phyloP scores from a whole-genome alignment of 2,797 vertebrate genomes.

The Holocentrus rufus region DNA sequence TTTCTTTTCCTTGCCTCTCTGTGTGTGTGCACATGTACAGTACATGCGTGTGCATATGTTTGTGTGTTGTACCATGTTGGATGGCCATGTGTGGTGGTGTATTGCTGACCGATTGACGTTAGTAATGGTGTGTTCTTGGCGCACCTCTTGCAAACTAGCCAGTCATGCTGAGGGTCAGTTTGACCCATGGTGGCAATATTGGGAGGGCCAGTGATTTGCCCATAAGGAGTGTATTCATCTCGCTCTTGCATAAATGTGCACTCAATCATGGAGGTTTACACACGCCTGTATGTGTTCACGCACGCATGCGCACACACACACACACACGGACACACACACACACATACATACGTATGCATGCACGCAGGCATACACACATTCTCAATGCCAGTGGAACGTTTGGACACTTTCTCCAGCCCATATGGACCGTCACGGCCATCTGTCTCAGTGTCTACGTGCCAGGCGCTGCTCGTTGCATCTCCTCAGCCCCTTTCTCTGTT shows the following conservation, averaged over 20 bases:
- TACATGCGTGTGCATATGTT: slow-evolving; percentile 11
- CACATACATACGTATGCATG: not conserved
- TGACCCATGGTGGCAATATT: slow-evolving; percentile 47
- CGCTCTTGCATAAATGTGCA: not conserved
- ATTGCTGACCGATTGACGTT: slow-evolving; percentile 62
- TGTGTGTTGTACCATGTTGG: slow-evolving; percentile 40
- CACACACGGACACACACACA: not conserved
- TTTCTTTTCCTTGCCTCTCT: slow-evolving; percentile 9
- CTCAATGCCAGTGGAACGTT: slow-evolving; percentile 54
- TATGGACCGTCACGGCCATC: slow-evolving; percentile 77
- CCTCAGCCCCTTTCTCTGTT: slow-evolving; percentile 46
- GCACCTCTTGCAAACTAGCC: slow-evolving; percentile 36
- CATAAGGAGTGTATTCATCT: slow-evolving; percentile 17
- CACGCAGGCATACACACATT: slow-evolving; percentile 22
- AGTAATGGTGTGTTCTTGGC: slow-evolving; percentile 64
- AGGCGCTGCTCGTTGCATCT: slow-evolving; percentile 58
- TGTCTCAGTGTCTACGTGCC: slow-evolving; percentile 69
- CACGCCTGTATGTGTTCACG: slow-evolving; percentile 13
- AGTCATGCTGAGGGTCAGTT: slow-evolving; percentile 67
- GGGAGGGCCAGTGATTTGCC: slow-evolving; percentile 8
- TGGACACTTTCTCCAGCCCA: slow-evolving; percentile 64
- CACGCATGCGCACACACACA: slow-evolving; percentile 17
- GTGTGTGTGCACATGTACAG: not conserved
- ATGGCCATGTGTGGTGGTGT: slow-evolving; percentile 42
- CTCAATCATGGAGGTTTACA: slow-evolving; percentile 25